Conservation (phyloP, 2,113 vertebrate genomes). For the Rhinichthys klamathensis region DNA sequence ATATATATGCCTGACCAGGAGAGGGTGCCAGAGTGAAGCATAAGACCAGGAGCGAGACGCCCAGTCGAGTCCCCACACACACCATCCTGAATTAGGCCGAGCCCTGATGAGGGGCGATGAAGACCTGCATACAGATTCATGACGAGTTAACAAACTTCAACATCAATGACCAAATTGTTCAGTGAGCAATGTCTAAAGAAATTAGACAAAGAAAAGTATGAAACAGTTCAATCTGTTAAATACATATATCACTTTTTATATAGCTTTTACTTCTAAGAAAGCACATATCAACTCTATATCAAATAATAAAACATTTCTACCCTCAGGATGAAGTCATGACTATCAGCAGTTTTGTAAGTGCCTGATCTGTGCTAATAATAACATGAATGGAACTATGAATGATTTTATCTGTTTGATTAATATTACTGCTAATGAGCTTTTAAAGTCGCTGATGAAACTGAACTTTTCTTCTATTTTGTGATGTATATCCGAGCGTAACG, state of each 20-base stretch:
- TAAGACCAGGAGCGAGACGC: slow-evolving; percentile 58
- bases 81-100: slow-evolving; percentile 61
- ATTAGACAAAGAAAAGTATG: not conserved
- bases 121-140: not conserved
- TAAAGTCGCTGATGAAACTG: not conserved
- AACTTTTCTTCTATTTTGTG: not conserved
- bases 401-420: not conserved
- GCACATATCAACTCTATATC: not conserved
- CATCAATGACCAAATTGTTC: not conserved
- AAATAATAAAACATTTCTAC: not conserved
- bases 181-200: not conserved
- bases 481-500: not conserved
- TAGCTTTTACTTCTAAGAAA: not conserved
- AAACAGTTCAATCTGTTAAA: not conserved
- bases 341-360: not conserved
- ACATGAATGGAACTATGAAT: not conserved
- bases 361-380: not conserved
- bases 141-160: not conserved
- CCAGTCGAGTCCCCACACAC: slow-evolving; percentile 49
- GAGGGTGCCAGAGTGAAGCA: slow-evolving; percentile 61
- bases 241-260: not conserved
- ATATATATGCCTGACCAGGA: slow-evolving; percentile 74
- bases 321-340: not conserved
- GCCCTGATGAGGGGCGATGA: not conserved
- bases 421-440: not conserved